phyloP scores from a whole-genome alignment of 2,797 vertebrate species.

The Hippopotamyrus pictus region DNA sequence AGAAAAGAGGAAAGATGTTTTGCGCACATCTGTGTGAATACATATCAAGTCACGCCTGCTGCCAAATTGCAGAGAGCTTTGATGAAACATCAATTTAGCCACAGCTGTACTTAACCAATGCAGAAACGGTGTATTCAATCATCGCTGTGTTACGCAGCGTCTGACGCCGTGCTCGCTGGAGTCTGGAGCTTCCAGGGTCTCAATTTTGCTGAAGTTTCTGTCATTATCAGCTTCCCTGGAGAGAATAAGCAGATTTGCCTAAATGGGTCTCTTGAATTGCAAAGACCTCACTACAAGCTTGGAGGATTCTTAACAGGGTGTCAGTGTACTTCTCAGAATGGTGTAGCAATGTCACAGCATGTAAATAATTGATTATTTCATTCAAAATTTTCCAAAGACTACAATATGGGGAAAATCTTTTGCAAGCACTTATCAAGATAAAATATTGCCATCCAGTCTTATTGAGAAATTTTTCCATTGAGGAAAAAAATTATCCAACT shows the following conservation, averaged over 20 bases:
- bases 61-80: conserved; percentile 31
- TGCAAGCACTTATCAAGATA: not conserved
- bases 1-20: conserved; percentile 21
- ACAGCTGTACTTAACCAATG: conserved; percentile 39
- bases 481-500: not conserved
- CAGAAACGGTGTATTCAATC: conserved; percentile 40
- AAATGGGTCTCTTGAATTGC: conserved; percentile 23
- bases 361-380: conserved; percentile 1
- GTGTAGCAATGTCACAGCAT: not conserved
- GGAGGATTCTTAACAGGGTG: not conserved
- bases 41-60: conserved; percentile 21
- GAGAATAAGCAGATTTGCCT: conserved; percentile 19
- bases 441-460: not conserved
- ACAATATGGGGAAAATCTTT: not conserved
- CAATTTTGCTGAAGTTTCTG: conserved; percentile 34
- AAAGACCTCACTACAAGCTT: not conserved
- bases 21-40: conserved; percentile 10
- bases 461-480: not conserved
- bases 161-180: conserved; percentile 16
- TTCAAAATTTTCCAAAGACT: conserved; percentile 2
- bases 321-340: not conserved
- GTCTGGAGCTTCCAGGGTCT: conserved; percentile 21
- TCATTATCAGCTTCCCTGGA: conserved; percentile 34
- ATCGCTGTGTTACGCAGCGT: conserved; percentile 27
- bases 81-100: conserved; percentile 38